A percentile compares a stretch with the other conserved stretches of the same genome.
Conservation (phyloP, 2,797 vertebrate genomes). For the Anguilla pacifica region DNA sequence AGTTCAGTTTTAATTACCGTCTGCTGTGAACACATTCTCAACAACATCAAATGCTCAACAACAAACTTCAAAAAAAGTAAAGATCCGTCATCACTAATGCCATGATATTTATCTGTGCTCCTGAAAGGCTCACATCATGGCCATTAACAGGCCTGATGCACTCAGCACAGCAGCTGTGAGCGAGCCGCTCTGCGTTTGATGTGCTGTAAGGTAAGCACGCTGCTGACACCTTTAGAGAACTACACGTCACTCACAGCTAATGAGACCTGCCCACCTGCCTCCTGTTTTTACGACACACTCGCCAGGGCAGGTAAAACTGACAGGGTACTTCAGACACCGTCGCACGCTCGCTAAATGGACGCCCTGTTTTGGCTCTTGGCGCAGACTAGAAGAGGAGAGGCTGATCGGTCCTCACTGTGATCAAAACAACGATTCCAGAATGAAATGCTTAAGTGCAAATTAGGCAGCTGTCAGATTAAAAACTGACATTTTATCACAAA, state of each 20-base stretch:
- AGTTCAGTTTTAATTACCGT: not conserved
- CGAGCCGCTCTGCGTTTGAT: not conserved
- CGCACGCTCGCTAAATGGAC: not conserved
- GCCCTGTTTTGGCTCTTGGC: not conserved
- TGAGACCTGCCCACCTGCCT: not conserved
- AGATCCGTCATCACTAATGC: not conserved
- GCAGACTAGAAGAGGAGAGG: no score
- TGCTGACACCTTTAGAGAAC: not conserved
- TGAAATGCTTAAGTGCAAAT: not conserved
- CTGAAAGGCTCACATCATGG: not conserved
- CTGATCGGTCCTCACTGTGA: not conserved
- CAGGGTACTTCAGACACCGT: not conserved
- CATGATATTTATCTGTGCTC: not conserved
- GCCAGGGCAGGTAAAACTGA: not conserved
- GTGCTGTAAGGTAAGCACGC: conserved; percentile 12
- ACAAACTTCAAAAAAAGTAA: not conserved
- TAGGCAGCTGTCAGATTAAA: conserved; percentile 9
- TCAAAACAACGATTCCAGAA: not conserved
- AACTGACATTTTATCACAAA: conserved; percentile 2
- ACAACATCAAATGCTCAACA: not conserved
- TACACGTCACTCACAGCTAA: conserved; percentile 11
- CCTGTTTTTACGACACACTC: not conserved
- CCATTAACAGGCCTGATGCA: not conserved
- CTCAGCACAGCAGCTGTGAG: not conserved
- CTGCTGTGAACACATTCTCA: not conserved